Evolutionary conservation across 2,113 vertebrate species (phyloP).

Genomic region (Rhinichthys klamathensis): DNA sequence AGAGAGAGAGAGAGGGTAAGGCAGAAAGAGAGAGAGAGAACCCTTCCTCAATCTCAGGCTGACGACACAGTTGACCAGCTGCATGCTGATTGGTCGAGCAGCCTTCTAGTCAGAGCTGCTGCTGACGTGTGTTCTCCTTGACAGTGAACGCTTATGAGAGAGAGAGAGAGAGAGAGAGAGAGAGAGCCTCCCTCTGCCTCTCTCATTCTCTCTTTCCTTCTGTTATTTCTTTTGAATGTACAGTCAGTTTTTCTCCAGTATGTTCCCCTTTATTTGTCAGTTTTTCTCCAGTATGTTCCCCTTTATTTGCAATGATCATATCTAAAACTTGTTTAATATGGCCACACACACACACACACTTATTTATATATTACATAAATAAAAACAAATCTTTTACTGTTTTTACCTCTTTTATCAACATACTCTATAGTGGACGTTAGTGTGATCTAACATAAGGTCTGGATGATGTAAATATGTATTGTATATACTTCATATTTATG

Average conservation of each 20-base stretch:
- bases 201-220: slow-evolving; percentile 6
- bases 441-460: neutral
- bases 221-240: slow-evolving; percentile 38
- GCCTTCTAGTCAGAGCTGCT: slow-evolving; percentile 73
- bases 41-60: slow-evolving; percentile 78
- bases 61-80: slow-evolving; percentile 78
- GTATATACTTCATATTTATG: neutral
- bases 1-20: slow-evolving; percentile 36
- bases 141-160: slow-evolving; percentile 69
- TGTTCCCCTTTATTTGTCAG: no score
- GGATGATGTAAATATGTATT: neutral
- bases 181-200: slow-evolving; percentile 37
- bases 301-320: no score
- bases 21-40: slow-evolving; percentile 67
- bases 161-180: slow-evolving; percentile 34
- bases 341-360: no score
- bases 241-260: no score
- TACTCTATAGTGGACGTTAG: neutral
- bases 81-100: slow-evolving; percentile 76
- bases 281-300: no score
- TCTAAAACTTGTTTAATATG: no score
- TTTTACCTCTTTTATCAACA: neutral
- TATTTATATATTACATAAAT: no score
- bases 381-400: no score
- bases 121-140: slow-evolving; percentile 73